Percentiles rank a stretch among this genome's conserved stretches.
Evolutionary conservation across 2,797 vertebrate genomes (phyloP).

Genomic region (Myoxocephalus aenaeus): DNA sequence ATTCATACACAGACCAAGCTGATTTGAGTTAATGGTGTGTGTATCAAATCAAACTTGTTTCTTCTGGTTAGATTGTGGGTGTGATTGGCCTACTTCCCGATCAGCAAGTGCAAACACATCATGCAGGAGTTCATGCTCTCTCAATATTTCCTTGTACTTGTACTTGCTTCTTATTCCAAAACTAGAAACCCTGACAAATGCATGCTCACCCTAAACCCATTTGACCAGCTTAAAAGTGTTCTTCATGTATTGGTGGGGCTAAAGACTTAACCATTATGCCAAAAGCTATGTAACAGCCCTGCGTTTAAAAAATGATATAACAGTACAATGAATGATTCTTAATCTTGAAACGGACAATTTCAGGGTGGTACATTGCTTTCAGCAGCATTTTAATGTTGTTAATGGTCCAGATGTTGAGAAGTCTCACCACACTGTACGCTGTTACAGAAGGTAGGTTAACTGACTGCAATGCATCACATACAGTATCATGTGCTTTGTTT

Average conservation of each 20-base stretch:
- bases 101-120: slow-evolving; percentile 27
- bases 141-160: neutral
- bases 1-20: neutral
- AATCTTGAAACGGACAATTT: neutral
- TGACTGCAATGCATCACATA: neutral
- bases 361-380: too few relatives aligned
- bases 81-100: slow-evolving; percentile 41
- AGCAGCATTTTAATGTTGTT: neutral
- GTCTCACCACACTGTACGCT: neutral
- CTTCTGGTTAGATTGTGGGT: slow-evolving; percentile 12
- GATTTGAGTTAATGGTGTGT: neutral
- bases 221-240: neutral
- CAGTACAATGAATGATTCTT: neutral
- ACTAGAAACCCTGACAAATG: neutral
- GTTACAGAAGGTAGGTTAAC: neutral
- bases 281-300: neutral
- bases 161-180: neutral
- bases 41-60: slow-evolving; percentile 32
- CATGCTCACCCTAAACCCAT: neutral
- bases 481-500: neutral
- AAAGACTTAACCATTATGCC: neutral
- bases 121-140: slow-evolving; percentile 1
- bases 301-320: neutral
- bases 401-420: neutral
- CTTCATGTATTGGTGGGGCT: neutral